These are phyloP conservation scores for Ischnus inquisitorius DNA, from an alignment of 2,888 invertebrate species.

Conservation along the genomic window DNA sequence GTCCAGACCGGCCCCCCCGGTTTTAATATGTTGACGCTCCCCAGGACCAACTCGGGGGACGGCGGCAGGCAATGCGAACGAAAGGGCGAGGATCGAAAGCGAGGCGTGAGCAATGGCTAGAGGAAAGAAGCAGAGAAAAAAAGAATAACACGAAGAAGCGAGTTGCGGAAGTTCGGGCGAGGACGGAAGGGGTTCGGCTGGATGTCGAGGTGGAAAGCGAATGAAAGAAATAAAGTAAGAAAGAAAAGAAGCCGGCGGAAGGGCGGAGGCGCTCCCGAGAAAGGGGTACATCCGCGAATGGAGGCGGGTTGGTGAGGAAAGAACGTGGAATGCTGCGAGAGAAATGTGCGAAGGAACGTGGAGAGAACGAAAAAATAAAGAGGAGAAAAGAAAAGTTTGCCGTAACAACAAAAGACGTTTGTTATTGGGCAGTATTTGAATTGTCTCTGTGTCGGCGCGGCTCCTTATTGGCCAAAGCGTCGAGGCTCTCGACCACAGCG, in stretches of 20 bases:
- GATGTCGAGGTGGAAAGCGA: slow-evolving; percentile 44
- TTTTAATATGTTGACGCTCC: slow-evolving; percentile 83
- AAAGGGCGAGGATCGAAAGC: slow-evolving; percentile 61
- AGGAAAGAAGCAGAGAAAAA: slow-evolving; percentile 64
- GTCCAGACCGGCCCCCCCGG: slow-evolving; percentile 73
- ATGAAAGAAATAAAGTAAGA: slow-evolving; percentile 44
- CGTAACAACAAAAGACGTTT: slow-evolving; percentile 85
- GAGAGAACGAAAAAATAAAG: slow-evolving; percentile 51
- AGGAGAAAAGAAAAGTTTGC: slow-evolving; percentile 78
- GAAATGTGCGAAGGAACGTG: slow-evolving; percentile 44
- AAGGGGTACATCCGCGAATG: slow-evolving; percentile 57
- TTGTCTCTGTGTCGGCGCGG: slow-evolving; percentile 83
- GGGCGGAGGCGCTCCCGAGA: slow-evolving; percentile 47
- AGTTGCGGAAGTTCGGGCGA: slow-evolving; percentile 52
- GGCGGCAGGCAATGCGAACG: slow-evolving; percentile 45
- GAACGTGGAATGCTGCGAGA: slow-evolving; percentile 20
- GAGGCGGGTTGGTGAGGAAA: slow-evolving; percentile 39
- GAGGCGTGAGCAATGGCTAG: slow-evolving; percentile 44
- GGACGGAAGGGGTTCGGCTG: slow-evolving; percentile 63
- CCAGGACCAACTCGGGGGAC: slow-evolving; percentile 32
- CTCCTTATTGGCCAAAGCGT: slow-evolving; percentile 82
- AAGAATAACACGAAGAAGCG: slow-evolving; percentile 74
- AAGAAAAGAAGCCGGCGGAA: slow-evolving; percentile 45
- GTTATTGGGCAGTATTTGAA: slow-evolving; percentile 85
- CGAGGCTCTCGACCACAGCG: slow-evolving; percentile 70